These are phyloP conservation scores for Pseudopipra pipra DNA, from an alignment of 2,113 vertebrate genomes.

Conservation along the genomic window DNA sequence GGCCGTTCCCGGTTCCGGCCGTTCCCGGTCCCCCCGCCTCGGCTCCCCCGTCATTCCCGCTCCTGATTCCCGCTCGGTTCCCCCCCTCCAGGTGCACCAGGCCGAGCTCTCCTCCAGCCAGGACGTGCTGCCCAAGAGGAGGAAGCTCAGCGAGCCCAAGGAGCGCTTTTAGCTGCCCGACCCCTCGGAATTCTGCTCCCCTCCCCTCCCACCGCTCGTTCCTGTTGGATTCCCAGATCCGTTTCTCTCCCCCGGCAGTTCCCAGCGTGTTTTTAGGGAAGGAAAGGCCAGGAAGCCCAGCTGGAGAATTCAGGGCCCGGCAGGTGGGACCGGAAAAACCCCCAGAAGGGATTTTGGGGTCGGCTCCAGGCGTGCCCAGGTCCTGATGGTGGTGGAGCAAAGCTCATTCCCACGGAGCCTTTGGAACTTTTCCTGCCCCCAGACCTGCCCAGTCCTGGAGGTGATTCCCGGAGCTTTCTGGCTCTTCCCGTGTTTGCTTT, in stretches of 20 bases:
- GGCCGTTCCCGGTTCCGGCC: too few species aligned
- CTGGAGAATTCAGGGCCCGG: neutral
- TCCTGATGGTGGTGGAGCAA: neutral
- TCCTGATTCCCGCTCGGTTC: neutral
- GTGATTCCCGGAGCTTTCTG: neutral
- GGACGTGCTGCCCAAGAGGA: conserved; percentile 78
- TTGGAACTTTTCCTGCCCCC: neutral
- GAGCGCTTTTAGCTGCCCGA: conserved; percentile 57
- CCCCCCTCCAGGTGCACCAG: conserved; percentile 69
- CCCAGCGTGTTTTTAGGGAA: neutral
- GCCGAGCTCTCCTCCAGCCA: conserved; percentile 81
- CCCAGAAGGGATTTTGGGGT: neutral
- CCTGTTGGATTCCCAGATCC: neutral
- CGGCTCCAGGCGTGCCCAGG: fast-evolving
- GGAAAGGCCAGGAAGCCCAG: neutral
- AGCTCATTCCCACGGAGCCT: neutral
- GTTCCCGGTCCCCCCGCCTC: too few species aligned
- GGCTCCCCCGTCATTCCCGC: too few species aligned
- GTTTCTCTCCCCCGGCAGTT: neutral
- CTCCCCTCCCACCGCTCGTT: neutral
- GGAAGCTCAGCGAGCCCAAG: conserved; percentile 89
- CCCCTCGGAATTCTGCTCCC: neutral
- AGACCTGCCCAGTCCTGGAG: neutral
- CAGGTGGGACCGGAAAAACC: neutral
- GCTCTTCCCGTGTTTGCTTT: neutral